Percentiles rank a stretch among this genome's conserved stretches.
Conservation (phyloP, 1,140 invertebrate species). For the Scylla paramamosain region DNA sequence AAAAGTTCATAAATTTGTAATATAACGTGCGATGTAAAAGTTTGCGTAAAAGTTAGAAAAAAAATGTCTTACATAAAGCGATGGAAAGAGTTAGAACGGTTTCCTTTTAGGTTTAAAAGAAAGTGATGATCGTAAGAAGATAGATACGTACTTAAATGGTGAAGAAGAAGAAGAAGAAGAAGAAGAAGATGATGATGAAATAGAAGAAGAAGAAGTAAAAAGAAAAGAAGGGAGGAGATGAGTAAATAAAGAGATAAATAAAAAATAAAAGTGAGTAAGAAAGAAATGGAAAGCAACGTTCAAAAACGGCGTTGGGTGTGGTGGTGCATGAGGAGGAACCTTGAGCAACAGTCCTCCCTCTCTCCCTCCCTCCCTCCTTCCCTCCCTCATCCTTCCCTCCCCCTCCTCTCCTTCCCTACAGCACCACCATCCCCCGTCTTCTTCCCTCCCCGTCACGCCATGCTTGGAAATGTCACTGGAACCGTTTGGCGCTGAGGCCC, state of each 20-base stretch:
- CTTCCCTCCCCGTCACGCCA: neutral
- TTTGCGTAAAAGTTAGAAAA: too few relatives aligned
- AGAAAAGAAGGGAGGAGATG: neutral
- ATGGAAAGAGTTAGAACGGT: too few relatives aligned
- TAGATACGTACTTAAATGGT: too few relatives aligned
- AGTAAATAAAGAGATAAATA: neutral
- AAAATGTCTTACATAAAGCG: too few relatives aligned
- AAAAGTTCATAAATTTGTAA: too few relatives aligned
- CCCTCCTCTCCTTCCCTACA: too few relatives aligned
- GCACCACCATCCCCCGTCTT: too few relatives aligned
- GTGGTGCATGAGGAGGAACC: constrained; percentile 17
- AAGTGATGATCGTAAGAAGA: too few relatives aligned
- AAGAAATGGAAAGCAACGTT: neutral
- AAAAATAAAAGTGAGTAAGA: neutral
- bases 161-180: neutral
- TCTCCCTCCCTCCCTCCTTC: too few relatives aligned
- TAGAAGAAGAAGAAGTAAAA: neutral
- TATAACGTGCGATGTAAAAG: too few relatives aligned
- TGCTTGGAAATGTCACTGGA: constrained; percentile 21
- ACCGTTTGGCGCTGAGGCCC: neutral
- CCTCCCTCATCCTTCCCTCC: too few relatives aligned
- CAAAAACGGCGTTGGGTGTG: neutral
- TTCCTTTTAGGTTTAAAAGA: too few relatives aligned
- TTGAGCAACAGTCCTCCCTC: neutral
- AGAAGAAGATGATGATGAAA: neutral